Conservation (phyloP, 2,888 invertebrate genomes). For the Sturmia bella region DNA sequence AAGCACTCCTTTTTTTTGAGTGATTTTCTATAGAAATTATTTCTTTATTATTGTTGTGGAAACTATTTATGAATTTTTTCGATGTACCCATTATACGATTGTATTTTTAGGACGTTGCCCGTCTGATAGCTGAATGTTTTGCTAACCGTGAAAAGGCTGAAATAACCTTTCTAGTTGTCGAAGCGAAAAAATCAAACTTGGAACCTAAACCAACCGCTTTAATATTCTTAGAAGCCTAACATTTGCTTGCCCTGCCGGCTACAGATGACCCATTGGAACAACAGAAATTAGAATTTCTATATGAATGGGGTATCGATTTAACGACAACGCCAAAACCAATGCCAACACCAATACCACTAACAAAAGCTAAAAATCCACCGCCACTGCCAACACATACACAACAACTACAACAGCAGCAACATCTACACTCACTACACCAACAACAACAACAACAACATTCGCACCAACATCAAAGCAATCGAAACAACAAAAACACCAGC, state of each 20-base stretch:
- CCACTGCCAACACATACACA: conserved; percentile 75
- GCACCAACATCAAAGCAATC: conserved; percentile 53
- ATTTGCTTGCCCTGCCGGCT: conserved; percentile 93
- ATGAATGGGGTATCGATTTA: conserved; percentile 81
- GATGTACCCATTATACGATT: neutral
- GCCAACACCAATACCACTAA: conserved; percentile 80
- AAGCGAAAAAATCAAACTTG: conserved; percentile 94
- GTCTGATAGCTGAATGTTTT: conserved; percentile 95
- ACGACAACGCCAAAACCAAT: conserved; percentile 80
- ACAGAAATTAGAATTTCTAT: conserved; percentile 79
- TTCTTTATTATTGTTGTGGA: no score
- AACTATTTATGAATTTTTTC: neutral
- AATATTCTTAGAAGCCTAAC: conserved; percentile 96
- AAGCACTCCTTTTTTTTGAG: no score
- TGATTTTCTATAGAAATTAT: no score
- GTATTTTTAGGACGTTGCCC: conserved; percentile 87
- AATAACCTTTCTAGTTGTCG: conserved; percentile 96
- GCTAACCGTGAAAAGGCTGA: conserved; percentile 92
- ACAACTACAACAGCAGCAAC: conserved; percentile 69
- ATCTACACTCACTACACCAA: conserved; percentile 57
- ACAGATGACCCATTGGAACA: conserved; percentile 80
- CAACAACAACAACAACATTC: conserved; percentile 66
- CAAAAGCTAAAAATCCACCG: conserved; percentile 82
- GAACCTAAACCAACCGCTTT: conserved; percentile 95
- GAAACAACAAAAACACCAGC: conserved; percentile 56